Base-by-base conservation (phyloP, 2,113 vertebrate species). In the Isurus oxyrinchus region DNA sequence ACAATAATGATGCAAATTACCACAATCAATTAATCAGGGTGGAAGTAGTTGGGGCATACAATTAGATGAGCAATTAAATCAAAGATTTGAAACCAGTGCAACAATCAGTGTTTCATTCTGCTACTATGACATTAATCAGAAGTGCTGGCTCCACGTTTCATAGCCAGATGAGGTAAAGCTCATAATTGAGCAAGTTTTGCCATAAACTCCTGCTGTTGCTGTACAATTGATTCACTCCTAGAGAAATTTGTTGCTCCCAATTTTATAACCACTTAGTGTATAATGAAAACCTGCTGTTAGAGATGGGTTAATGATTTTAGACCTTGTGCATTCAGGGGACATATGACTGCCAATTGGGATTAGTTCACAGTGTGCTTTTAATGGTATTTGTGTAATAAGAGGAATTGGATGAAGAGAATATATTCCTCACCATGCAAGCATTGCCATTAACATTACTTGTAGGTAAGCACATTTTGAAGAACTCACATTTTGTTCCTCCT, bases 301-400 rank as follows among this genome's bases (percentile, higher is more conserved):
- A 95, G 49, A 95, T 72, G 66, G 94, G 44, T 91, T 95, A 95
- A 95, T 76, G 94, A 69, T 95, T 95, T 95, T 72, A 49, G 94
- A 72, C 67, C 27, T 72, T 55, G 94, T 14, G 94, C 67, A 72
- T 35, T 95, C 49, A 49, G 25, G 76, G 63, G 94, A 55, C 94
- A 95, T 31, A 31, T 35, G 23, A 35, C 27, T 55, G 44, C 66
- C 94, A 72, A 55, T 31, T 72, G 67, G 94, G 67, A 95, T 53
- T 55, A 76, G 94, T 55, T 67, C 49, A 53, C 27, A 76, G 44
- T 72, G 94, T 76, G 94, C 44, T 95, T 55, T 72, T 95, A 95
- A 95, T 72, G 25, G 44, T 72, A 21, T 95, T 72, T 95, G 94
- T 49, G 72, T 95, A 95, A 95, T 72, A 95, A 67, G 67, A 95